Evolutionary conservation across 2,113 vertebrate genomes (phyloP).

Genomic region (Gobius niger): DNA sequence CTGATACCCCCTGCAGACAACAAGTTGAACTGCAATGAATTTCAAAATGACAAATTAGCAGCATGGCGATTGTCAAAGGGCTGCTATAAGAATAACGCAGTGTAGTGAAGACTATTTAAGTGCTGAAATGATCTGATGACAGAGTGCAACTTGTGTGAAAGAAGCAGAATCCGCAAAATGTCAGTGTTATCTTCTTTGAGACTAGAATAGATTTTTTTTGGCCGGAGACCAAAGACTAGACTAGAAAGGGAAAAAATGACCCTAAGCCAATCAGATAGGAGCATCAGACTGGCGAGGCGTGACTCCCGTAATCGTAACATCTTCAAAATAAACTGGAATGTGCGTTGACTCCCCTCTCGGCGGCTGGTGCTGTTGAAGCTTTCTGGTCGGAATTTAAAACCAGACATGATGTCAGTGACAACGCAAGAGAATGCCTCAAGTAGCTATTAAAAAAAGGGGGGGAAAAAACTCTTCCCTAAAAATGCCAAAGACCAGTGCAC

Average conservation of each 20-base stretch:
- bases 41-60: too few species aligned
- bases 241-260: slow-evolving; percentile 3
- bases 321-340: slow-evolving; percentile 30
- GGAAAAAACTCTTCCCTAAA: not conserved
- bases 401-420: slow-evolving; percentile 58
- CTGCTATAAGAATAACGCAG: too few species aligned
- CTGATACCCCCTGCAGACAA: too few species aligned
- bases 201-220: not conserved
- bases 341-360: not conserved
- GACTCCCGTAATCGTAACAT: not conserved
- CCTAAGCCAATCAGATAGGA: slow-evolving; percentile 36
- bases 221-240: slow-evolving; percentile 1
- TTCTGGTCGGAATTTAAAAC: slow-evolving; percentile 19
- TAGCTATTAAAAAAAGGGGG: slow-evolving; percentile 19
- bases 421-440: slow-evolving; percentile 25
- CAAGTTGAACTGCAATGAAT: too few species aligned
- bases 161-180: too few species aligned
- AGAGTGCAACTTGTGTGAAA: too few species aligned
- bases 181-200: not conserved
- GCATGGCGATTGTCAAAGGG: too few species aligned
- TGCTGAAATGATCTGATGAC: too few species aligned
- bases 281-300: not conserved
- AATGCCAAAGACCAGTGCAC: slow-evolving; percentile 29
- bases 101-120: too few species aligned
- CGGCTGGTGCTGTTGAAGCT: not conserved